Evolutionary conservation across 2,888 invertebrate species (phyloP), one percentile per base, ranked within the genome.

Genomic region (Napeogenes inachia): DNA sequence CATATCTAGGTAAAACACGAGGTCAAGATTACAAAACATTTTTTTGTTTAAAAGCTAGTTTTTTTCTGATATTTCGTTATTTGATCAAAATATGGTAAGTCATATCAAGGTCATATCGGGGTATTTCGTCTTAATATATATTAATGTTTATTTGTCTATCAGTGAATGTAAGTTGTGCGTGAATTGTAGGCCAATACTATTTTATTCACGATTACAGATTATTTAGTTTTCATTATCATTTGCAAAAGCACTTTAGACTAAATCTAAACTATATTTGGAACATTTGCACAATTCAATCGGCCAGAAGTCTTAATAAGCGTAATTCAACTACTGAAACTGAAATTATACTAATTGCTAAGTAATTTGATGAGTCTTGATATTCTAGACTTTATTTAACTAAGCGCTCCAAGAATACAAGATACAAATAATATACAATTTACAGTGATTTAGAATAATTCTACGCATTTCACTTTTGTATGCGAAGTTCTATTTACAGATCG

Each of bases 391-490:
- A 46, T 46, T 12, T 45, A 10, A 45, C 8, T n/a, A 13, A 42
- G 6, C 54, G 50, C 59, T 56, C 58, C 46, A 54, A 66, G 50
- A 60, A 55, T 46, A 56, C 45, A 57, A 58, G 56, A 57, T 57
- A 32, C 47, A 45, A 62, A 33, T 73, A 85, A 81, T 80, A 67
- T 89, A 89, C 87, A 88, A 71, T 87, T 85, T 89, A 89, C 88
- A 87, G 77, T 75, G 70, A 76, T 86, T 89, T 88, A 88, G 89
- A 89, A 88, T 89, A 81, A 86, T 85, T 79, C 85, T 89, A 89
- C 89, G 89, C 87, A 82, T 81, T 80, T 74, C 75, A 76, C 75
- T 66, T 47, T 56, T 60, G 56, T 62, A 63, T 57, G 61, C 66
- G 69, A 62, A 59, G 54, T 47, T 61, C 57, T 63, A 67, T 63